Evolutionary conservation across 2,797 vertebrate species (phyloP), one percentile per base, ranked within the genome.

Genomic region (Acrocephalus scirpaceus): DNA sequence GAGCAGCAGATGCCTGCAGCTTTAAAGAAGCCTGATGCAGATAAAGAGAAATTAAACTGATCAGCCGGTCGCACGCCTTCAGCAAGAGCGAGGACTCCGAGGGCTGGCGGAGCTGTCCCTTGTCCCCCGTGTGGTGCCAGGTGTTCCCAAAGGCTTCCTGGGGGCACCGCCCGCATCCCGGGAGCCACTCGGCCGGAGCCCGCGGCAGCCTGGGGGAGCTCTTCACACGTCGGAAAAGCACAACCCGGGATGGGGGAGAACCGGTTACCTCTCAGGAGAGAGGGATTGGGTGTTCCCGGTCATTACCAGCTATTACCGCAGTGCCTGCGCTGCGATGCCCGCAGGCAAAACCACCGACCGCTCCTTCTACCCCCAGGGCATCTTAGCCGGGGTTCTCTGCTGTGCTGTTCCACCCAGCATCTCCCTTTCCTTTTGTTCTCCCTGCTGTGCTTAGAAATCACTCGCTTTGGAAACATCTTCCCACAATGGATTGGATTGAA

Each of bases 291-390:
- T 42, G 47, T 9, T 38, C 13, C 3, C 5, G 4, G 7, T 11
- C 19, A 0, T 5, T 11, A 2, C 7, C 62, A 18, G 53, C 7
- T 7, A 1, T 19, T 13, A 1, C 20, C 3, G 14, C 70, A 9
- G 38, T 6, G 13, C 22, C 16, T 7, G 2, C 12, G 74, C 53
- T n/a, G 34, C 12, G 1, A 3, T 8, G 27, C 10, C 23, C 4
- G 3, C 7, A 16, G 34, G 32, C 10, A 7, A 44, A 44, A 13
- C 7, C 30, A 13, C 18, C 2, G 3, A 2, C 18, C 0, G 16
- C 16, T 50, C 13, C n/a, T 61, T 8, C 22, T 5, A 4, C 5
- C 26, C 16, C 27, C 17, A 2, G 22, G 8, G 32, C 10, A 16
- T 34, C n/a, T 2, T 13, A 18, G 2, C 42, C 26, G 4, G 9